Conservation (phyloP, 2,797 vertebrate genomes). For the Fratercula arctica region DNA sequence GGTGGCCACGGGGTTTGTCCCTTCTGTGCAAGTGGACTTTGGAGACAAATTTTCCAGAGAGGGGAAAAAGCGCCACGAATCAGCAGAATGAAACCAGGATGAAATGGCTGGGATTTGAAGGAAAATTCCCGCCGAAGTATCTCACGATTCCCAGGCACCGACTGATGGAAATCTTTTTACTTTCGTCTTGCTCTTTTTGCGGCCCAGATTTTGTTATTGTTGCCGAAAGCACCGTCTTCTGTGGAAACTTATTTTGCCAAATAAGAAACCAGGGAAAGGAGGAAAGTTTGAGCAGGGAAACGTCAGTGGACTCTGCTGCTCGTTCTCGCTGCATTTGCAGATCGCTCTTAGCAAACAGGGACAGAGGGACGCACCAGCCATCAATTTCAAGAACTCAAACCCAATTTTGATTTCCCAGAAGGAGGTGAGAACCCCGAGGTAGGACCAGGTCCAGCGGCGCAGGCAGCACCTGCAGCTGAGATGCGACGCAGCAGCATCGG, state of each 20-base stretch:
- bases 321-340: background rate
- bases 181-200: background rate
- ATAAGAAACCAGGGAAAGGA: background rate
- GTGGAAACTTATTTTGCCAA: background rate
- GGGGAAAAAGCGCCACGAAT: background rate
- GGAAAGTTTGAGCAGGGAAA: background rate
- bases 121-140: background rate
- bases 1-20: background rate
- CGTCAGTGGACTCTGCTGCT: background rate
- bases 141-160: background rate
- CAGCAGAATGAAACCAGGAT: background rate
- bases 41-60: background rate
- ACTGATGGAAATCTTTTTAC: background rate
- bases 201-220: background rate
- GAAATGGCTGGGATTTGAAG: background rate
- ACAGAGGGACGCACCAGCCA: accelerated
- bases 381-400: background rate
- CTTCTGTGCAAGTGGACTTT: background rate
- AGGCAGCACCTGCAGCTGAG: background rate
- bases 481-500: background rate
- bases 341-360: background rate
- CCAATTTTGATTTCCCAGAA: background rate
- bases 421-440: background rate
- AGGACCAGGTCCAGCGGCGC: background rate
- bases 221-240: background rate